Percentiles rank a stretch among this genome's conserved stretches.
Evolutionary conservation across 2,113 vertebrate species (phyloP).

Genomic region (Chloebia gouldiae): DNA sequence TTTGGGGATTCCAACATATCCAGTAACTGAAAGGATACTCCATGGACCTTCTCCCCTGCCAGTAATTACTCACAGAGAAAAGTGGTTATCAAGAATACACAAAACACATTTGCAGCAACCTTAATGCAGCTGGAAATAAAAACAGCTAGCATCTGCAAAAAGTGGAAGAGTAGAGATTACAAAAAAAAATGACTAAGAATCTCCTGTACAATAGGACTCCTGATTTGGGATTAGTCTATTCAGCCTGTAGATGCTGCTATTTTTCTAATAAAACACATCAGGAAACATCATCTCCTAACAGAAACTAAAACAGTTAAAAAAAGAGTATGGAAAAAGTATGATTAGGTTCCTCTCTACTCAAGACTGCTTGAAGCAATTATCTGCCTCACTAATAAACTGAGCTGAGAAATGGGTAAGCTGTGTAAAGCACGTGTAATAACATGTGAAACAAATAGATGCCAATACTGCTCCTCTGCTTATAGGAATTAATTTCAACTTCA

Average conservation of each 20-base stretch:
- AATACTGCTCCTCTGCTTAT: background rate
- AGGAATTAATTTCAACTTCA: background rate
- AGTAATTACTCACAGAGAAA: conserved; percentile 29
- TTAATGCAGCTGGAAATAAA: conserved; percentile 25
- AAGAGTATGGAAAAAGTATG: background rate
- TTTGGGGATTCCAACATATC: background rate
- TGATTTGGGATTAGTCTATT: conserved; percentile 1
- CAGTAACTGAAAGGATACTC: conserved; percentile 15
- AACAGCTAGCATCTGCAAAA: conserved; percentile 31
- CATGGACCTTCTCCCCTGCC: background rate
- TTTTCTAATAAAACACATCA: conserved; percentile 32
- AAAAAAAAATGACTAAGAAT: background rate
- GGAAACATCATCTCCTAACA: background rate
- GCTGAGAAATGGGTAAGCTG: background rate
- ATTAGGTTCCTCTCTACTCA: background rate
- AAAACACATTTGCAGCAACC: conserved; percentile 27
- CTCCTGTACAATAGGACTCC: background rate
- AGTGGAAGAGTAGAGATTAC: background rate
- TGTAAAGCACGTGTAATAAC: background rate
- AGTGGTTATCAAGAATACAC: conserved; percentile 1
- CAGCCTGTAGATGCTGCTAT: conserved; percentile 47
- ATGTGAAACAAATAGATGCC: background rate
- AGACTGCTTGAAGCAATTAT: background rate
- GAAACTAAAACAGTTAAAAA: background rate
- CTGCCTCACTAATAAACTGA: background rate